Conservation (phyloP, 2,113 vertebrate species). For the Capreolus pygargus region DNA sequence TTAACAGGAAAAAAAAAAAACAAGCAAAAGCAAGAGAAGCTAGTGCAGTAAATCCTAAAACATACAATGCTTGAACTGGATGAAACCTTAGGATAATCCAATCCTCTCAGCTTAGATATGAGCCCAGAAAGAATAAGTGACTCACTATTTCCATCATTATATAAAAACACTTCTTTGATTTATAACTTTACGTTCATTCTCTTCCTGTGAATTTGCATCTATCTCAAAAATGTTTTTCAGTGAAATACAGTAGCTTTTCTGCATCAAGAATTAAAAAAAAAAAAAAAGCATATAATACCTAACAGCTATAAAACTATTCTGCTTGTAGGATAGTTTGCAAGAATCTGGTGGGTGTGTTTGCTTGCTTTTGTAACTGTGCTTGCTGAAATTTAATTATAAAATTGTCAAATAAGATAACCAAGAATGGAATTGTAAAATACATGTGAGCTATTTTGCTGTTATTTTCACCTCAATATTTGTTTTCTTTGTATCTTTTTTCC, state of each 20-base stretch:
- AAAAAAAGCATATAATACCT: not conserved
- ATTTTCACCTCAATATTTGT: not conserved
- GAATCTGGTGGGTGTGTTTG: not conserved
- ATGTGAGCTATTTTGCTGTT: not conserved
- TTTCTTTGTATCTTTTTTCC: not conserved
- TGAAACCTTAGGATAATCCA: not conserved
- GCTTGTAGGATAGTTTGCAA: not conserved
- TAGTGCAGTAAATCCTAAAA: not conserved
- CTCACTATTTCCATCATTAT: not conserved
- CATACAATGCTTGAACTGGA: not conserved
- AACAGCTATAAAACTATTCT: not conserved
- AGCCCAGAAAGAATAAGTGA: not conserved
- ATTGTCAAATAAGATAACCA: not conserved
- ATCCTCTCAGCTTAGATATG: not conserved
- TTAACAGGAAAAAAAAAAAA: not conserved
- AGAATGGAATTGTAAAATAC: not conserved
- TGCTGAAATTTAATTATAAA: constrained; percentile 16
- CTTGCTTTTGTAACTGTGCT: not conserved
- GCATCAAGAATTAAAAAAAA: not conserved
- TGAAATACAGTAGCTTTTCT: not conserved
- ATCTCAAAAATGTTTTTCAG: not conserved
- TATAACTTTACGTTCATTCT: not conserved
- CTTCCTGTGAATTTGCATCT: not conserved
- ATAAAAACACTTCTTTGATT: not conserved
- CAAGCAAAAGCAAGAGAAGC: not conserved